Evolutionary conservation across 2,797 vertebrate genomes (phyloP).

Genomic region (Leucoraja ocellata): DNA sequence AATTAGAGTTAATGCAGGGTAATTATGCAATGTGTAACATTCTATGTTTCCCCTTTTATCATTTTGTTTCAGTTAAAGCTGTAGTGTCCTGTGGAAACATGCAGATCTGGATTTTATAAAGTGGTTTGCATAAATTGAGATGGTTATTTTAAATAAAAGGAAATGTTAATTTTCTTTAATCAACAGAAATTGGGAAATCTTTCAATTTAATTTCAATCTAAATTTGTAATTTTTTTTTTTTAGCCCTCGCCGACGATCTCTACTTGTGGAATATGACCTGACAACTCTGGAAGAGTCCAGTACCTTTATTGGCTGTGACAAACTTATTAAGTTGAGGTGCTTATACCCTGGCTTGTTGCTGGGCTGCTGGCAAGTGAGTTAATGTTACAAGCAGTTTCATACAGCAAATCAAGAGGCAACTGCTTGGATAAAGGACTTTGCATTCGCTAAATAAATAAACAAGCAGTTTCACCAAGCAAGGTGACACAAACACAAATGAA

Average conservation of each 20-base stretch:
- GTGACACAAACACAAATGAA: not conserved
- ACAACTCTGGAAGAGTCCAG: conserved; percentile 48
- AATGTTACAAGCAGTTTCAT: not conserved
- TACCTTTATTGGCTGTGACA: conserved; percentile 60
- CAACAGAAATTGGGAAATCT: not conserved
- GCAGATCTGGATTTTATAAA: not conserved
- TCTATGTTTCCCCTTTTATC: not conserved
- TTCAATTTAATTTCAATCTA: not conserved
- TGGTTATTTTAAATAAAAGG: not conserved
- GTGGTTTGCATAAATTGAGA: no score
- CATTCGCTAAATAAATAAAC: no score
- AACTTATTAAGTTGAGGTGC: conserved; percentile 61
- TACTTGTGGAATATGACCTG: conserved; percentile 63
- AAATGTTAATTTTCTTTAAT: not conserved
- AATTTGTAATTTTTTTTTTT: not conserved
- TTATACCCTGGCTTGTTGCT: conserved; percentile 66
- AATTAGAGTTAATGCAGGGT: not conserved
- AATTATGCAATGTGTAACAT: no score
- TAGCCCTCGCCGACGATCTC: conserved; percentile 66
- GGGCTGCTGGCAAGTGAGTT: conserved; percentile 78
- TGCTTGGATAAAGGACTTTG: no score
- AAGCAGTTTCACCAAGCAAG: not conserved
- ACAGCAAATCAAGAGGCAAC: no score
- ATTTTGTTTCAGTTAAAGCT: not conserved
- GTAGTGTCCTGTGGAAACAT: not conserved